Evolutionary conservation across 1,140 invertebrate genomes (phyloP).

Genomic region (Coenobita brevimanus): DNA sequence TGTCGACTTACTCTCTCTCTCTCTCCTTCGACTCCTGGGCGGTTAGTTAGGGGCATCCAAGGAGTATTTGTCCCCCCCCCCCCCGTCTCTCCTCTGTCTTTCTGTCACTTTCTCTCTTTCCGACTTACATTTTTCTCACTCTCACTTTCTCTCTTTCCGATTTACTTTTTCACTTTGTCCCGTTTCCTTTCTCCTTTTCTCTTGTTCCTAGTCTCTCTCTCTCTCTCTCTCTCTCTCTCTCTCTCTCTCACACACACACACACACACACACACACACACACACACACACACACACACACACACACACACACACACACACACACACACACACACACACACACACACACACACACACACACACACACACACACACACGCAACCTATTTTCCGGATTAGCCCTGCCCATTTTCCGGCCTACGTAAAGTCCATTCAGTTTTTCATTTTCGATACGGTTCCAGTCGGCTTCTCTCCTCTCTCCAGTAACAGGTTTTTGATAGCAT

Average conservation of each 20-base stretch:
- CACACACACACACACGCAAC: no score
- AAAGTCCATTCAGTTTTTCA: no score
- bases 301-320: no score
- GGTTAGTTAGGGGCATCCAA: background rate
- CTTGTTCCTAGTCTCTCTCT: background rate
- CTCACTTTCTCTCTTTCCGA: background rate
- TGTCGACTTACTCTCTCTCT: background rate
- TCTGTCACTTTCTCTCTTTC: background rate
- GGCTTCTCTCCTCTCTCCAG: no score
- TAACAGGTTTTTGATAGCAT: no score
- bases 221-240: background rate
- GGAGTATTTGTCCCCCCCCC: background rate
- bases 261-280: background rate
- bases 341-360: no score
- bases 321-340: no score
- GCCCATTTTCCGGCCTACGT: no score
- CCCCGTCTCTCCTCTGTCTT: background rate
- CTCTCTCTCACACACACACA: background rate
- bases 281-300: no score
- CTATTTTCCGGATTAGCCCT: no score
- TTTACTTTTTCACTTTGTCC: background rate
- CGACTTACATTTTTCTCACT: background rate
- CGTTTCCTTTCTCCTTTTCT: background rate
- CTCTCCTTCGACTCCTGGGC: background rate
- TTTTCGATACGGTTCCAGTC: no score